Evolutionary conservation across 2,113 vertebrate species (phyloP).

Genomic region (Saiga tatarica): DNA sequence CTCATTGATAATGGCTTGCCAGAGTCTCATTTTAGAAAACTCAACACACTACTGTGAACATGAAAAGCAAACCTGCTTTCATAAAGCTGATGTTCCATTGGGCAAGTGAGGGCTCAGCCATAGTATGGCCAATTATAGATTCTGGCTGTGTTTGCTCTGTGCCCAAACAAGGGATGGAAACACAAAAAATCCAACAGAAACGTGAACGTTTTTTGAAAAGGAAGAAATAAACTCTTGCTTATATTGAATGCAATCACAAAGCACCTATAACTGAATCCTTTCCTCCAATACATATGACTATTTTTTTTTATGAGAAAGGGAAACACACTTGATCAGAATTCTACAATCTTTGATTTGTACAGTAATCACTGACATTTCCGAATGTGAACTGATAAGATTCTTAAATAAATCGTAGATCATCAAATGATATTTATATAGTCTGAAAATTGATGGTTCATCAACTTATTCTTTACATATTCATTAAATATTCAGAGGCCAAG

Average conservation of each 20-base stretch:
- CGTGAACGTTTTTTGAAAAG: background rate
- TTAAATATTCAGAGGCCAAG: background rate
- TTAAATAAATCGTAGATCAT: background rate
- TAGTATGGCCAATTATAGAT: constrained; percentile 43
- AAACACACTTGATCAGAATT: constrained; percentile 20
- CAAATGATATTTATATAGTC: background rate
- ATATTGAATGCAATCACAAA: constrained; percentile 11
- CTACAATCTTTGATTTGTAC: background rate
- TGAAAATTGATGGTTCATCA: constrained; percentile 17
- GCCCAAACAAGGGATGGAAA: constrained; percentile 36
- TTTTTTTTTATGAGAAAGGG: background rate
- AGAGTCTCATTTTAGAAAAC: constrained; percentile 63
- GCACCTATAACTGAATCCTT: background rate
- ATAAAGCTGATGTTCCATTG: constrained; percentile 34
- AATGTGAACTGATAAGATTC: background rate
- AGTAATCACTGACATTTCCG: background rate
- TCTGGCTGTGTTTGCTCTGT: constrained; percentile 25
- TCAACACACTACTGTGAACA: constrained; percentile 52
- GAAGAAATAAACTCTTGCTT: background rate
- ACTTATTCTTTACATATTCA: constrained; percentile 27
- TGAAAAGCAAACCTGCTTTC: constrained; percentile 56
- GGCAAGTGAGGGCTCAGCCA: background rate
- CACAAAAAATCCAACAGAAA: constrained; percentile 37
- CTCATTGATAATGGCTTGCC: constrained; percentile 56
- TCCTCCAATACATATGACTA: background rate